Conservation (phyloP, 2,888 invertebrate genomes). For the Ariolimax columbianus region DNA sequence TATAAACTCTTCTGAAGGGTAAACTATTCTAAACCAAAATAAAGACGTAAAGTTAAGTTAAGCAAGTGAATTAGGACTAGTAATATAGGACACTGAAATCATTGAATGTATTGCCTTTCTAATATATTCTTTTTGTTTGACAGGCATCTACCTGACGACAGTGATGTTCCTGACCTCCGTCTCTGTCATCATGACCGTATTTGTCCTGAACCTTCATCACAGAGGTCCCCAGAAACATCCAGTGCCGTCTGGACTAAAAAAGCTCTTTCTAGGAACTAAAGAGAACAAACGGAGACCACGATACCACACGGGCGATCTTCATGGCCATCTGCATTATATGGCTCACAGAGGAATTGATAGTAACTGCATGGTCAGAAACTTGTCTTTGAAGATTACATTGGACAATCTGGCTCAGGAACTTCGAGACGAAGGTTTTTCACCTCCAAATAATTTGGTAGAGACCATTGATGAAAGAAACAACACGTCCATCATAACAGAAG, state of each 20-base stretch:
- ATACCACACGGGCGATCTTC: slow-evolving; percentile 9
- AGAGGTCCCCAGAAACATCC: slow-evolving; percentile 80
- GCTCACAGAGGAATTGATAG: slow-evolving; percentile 23
- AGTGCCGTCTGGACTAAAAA: slow-evolving; percentile 80
- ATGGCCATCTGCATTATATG: slow-evolving; percentile 25
- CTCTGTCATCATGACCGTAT: slow-evolving; percentile 81
- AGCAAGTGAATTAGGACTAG: neutral
- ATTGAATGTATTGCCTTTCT: neutral
- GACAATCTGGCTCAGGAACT: slow-evolving; percentile 78
- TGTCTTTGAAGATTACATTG: slow-evolving; percentile 76
- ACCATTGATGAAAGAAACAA: neutral
- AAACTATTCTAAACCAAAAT: too few species aligned
- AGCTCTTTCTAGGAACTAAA: slow-evolving; percentile 68
- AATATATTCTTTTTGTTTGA: neutral
- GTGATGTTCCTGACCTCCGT: slow-evolving; percentile 82
- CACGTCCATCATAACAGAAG: neutral
- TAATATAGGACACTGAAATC: neutral
- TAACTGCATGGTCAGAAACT: slow-evolving; percentile 65
- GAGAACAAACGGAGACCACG: slow-evolving; percentile 18
- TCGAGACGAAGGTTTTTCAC: slow-evolving; percentile 64
- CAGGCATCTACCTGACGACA: slow-evolving; percentile 82
- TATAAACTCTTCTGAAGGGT: too few species aligned
- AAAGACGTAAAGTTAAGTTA: too few species aligned
- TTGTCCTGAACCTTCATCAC: slow-evolving; percentile 82
- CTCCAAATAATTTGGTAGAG: neutral